Base-by-base conservation (phyloP, 2,113 vertebrate species). In the Tichodroma muraria region DNA sequence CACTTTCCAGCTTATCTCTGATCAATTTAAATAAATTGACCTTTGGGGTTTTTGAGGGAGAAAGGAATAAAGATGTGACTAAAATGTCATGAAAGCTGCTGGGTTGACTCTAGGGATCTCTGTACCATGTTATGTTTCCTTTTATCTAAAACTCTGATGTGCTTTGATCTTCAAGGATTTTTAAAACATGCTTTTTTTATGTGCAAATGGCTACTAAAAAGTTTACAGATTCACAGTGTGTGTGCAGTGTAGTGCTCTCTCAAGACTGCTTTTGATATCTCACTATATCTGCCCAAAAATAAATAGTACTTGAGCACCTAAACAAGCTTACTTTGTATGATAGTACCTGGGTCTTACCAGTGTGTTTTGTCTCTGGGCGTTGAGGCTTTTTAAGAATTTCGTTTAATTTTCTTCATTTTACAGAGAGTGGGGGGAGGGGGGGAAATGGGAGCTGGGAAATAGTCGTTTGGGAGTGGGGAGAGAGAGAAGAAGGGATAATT, bases 21-120 rank as follows among this genome's bases (percentile, higher is more conserved):
- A 69, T 70, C 88, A 85, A 81, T 92, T 94, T 93, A 93, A 96
- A 95, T 96, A 87, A 92, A 89, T 90, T 95, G 88, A 94, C 93
- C 83, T 96, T 95, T 89, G 88, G 72, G 59, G 15, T 21, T 94
- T 95, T 82, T 89, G 83, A 96, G 77, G 61, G 72, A 83, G 69
- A 59, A 82, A 47, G 69, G 90, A 97, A 89, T 89, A 90, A 90
- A 93, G 80, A 90, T 84, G 82, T 1, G 18, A 94, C 79, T 91
- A 56, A 90, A 96, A 95, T 88, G 94, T 89, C 90, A 82, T 61
- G 77, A 72, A 93, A 89, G 85, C 50, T 0, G 0, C 59, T 85
- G 75, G 66, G 27, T 54, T 90, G 65, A 37, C 92, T 94, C 83
- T 47, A 12, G 92, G 70, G 86, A 95, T 94, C 70, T 93, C 66